Evolutionary conservation across 1,140 invertebrate genomes (phyloP).

Genomic region (Rhynchophorus ferrugineus): DNA sequence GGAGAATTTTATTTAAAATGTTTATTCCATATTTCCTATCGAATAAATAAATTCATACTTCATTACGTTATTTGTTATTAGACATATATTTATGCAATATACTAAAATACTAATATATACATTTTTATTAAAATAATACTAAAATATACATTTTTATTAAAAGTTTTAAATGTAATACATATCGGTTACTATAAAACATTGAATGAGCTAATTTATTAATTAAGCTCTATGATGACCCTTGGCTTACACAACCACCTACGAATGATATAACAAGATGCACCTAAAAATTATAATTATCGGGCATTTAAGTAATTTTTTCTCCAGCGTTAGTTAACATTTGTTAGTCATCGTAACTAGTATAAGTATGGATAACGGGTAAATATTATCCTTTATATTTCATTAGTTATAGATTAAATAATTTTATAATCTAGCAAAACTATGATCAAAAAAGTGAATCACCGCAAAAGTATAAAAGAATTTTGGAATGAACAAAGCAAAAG

Average conservation of each 20-base stretch:
- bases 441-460: not conserved
- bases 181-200: too few species aligned
- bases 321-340: too few species aligned
- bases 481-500: conserved; percentile 3
- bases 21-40: too few species aligned
- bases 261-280: not conserved
- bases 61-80: too few species aligned
- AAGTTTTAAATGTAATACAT: too few species aligned
- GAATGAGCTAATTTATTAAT: not conserved
- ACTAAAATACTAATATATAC: too few species aligned
- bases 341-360: too few species aligned
- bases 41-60: too few species aligned
- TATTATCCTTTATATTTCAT: not conserved
- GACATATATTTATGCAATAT: too few species aligned
- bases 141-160: not conserved
- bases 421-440: not conserved
- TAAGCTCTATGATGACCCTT: not conserved
- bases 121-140: not conserved
- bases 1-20: too few species aligned
- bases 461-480: not conserved
- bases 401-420: not conserved
- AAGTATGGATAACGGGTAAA: not conserved
- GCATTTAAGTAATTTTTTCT: not conserved
- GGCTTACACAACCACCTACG: not conserved
- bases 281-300: not conserved